phyloP scores from a whole-genome alignment of 2,888 invertebrate genomes.

The Yponomeuta cagnagella region DNA sequence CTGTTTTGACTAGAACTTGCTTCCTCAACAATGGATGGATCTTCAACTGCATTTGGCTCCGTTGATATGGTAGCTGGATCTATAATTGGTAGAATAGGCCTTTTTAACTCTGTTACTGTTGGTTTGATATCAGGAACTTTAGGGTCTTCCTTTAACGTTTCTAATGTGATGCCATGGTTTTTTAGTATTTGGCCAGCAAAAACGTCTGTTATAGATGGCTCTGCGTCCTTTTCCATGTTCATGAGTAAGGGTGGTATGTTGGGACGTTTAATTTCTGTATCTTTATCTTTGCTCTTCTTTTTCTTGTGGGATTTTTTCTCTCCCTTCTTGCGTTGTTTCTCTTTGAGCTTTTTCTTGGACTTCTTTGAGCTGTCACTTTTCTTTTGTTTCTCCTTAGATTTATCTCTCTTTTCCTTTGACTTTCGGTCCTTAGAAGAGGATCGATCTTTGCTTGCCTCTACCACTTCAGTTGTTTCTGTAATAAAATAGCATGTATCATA shows the following conservation, averaged over 20 bases:
- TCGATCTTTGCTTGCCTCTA: slow-evolving; percentile 45
- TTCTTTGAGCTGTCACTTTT: slow-evolving; percentile 51
- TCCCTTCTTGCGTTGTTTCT: slow-evolving; percentile 47
- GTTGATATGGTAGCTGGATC: slow-evolving; percentile 54
- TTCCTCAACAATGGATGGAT: slow-evolving; percentile 14
- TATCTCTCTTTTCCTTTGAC: slow-evolving; percentile 36
- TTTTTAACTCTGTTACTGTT: slow-evolving; percentile 38
- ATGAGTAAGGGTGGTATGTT: slow-evolving; percentile 65
- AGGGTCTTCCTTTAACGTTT: slow-evolving; percentile 39
- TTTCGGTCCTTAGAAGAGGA: slow-evolving; percentile 66
- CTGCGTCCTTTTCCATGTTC: slow-evolving; percentile 66
- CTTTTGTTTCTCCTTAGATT: slow-evolving; percentile 53
- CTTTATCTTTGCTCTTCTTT: slow-evolving; percentile 34
- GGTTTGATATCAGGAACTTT: slow-evolving; percentile 41
- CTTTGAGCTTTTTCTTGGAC: slow-evolving; percentile 58
- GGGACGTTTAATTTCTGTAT: slow-evolving; percentile 58
- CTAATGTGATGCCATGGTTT: slow-evolving; percentile 59
- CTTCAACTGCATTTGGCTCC: slow-evolving; percentile 8
- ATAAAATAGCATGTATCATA: slow-evolving; percentile 17
- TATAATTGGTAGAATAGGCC: slow-evolving; percentile 59
- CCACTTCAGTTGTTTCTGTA: slow-evolving; percentile 40
- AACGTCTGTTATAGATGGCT: slow-evolving; percentile 77
- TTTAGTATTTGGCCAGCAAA: slow-evolving; percentile 79
- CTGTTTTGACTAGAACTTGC: slow-evolving; percentile 14
- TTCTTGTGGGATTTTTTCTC: slow-evolving; percentile 66